Evolutionary conservation across 2,113 vertebrate species (phyloP), one percentile per base, ranked within the genome.

Genomic region (Boleophthalmus pectinirostris): DNA sequence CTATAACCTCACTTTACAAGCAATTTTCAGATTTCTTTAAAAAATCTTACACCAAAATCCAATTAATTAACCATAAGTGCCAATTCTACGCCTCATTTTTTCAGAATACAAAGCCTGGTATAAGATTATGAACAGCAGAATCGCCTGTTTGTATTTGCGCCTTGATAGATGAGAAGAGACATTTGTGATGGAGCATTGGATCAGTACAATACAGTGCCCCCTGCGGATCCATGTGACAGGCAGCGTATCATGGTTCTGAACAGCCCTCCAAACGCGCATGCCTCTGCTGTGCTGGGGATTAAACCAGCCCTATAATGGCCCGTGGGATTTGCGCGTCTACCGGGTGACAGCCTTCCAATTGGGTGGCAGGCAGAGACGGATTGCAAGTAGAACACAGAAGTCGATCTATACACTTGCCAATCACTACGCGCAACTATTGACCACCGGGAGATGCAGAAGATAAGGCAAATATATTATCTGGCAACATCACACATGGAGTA

Each of bases 281-380:
- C 35, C 81, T 85, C 88, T 69, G 82, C 82, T 75, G 85, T 85
- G 77, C 85, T 69, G 81, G 79, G 89, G 85, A 90, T 92, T 90
- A 91, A 90, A 88, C 80, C 87, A 79, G 88, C 83, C 84, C 85
- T 77, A 89, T 90, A 89, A 92, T 89, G 89, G 89, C 90, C 88
- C 84, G 80, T 85, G 88, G 90, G 90, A 90, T 92, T 91, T 90
- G 87, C 83, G 87, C 79, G 78, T 77, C 82, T 77, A 89, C 79
- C 1, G 82, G 73, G 80, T 89, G 89, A 91, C 90, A 89, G 88
- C 77, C 76, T 16, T 87, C 85, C 73, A 86, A 88, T 85, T 90
- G 88, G 89, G 85, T 86, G 90, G 88, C 85, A 78, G 80, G 82
- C 75, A 74, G 77, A 86, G 80, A 88, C 63, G 70, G 85, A 90